Percentiles rank a stretch among this genome's conserved stretches.
Conservation (phyloP, 2,888 invertebrate species). For the Oscheius sp. region DNA sequence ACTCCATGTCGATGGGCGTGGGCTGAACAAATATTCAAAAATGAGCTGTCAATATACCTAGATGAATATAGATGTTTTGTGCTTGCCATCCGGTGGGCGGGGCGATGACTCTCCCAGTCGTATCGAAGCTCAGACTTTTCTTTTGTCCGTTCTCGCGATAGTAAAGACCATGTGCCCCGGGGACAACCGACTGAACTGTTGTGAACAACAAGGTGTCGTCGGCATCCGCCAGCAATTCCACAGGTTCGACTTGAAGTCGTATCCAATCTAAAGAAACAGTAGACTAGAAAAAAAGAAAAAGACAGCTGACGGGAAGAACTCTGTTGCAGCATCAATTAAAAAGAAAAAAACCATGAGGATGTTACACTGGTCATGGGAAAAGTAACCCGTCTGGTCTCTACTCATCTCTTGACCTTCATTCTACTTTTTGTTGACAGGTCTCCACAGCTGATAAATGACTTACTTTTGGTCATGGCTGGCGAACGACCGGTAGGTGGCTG, state of each 20-base stretch:
- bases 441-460: neutral
- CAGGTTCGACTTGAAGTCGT: conserved; percentile 57
- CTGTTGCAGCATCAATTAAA: too few species aligned
- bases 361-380: too few species aligned
- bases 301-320: too few species aligned
- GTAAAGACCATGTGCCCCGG: conserved; percentile 62
- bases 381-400: too few species aligned
- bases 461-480: conserved; percentile 13
- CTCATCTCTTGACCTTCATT: neutral
- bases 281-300: too few species aligned
- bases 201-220: conserved; percentile 53
- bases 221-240: conserved; percentile 52
- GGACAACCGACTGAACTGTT: conserved; percentile 59
- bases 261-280: conserved; percentile 55
- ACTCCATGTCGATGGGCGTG: conserved; percentile 48
- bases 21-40: conserved; percentile 35
- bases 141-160: conserved; percentile 55
- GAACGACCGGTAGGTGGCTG: conserved; percentile 15
- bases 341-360: too few species aligned
- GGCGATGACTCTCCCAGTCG: conserved; percentile 49
- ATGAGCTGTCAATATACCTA: conserved; percentile 36
- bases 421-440: neutral
- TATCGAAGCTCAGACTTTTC: conserved; percentile 55
- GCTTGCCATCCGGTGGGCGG: conserved; percentile 54
- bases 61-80: conserved; percentile 50